These are phyloP conservation scores for Gobionotothen gibberifrons DNA, from an alignment of 2,797 vertebrate genomes.

Conservation along the genomic window DNA sequence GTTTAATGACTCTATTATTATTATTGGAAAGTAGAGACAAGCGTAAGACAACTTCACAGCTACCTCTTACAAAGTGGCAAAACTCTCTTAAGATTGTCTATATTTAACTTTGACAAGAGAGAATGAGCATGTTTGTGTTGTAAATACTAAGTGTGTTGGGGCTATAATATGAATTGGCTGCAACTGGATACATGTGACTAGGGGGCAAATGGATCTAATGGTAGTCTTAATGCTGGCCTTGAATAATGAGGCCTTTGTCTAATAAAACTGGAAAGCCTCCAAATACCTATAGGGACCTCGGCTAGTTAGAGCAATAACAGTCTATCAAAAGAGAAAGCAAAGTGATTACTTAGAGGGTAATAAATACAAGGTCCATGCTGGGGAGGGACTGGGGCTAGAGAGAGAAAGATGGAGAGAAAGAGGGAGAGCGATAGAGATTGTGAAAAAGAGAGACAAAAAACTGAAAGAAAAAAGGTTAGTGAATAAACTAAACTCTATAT, in stretches of 20 bases:
- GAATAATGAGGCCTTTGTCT: conserved; percentile 86
- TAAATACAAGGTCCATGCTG: conserved; percentile 83
- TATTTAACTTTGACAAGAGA: conserved; percentile 72
- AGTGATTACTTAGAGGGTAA: conserved; percentile 85
- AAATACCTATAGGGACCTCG: conserved; percentile 86
- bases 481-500: conserved; percentile 40
- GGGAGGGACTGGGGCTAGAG: conserved; percentile 61
- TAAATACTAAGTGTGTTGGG: conserved; percentile 77
- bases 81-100: conserved; percentile 59
- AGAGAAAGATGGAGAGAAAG: conserved; percentile 40
- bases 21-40: conserved; percentile 17
- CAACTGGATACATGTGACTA: conserved; percentile 82
- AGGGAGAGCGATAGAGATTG: conserved; percentile 42
- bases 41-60: conserved; percentile 38
- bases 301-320: conserved; percentile 82
- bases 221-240: conserved; percentile 80
- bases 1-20: conserved; percentile 12
- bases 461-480: conserved; percentile 30
- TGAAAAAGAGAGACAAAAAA: conserved; percentile 60
- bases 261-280: conserved; percentile 85
- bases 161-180: conserved; percentile 83
- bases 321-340: conserved; percentile 86
- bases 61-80: conserved; percentile 47
- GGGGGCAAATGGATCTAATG: conserved; percentile 81
- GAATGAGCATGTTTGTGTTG: conserved; percentile 77